Conservation (phyloP, 2,797 vertebrate species). For the Carapus acus region DNA sequence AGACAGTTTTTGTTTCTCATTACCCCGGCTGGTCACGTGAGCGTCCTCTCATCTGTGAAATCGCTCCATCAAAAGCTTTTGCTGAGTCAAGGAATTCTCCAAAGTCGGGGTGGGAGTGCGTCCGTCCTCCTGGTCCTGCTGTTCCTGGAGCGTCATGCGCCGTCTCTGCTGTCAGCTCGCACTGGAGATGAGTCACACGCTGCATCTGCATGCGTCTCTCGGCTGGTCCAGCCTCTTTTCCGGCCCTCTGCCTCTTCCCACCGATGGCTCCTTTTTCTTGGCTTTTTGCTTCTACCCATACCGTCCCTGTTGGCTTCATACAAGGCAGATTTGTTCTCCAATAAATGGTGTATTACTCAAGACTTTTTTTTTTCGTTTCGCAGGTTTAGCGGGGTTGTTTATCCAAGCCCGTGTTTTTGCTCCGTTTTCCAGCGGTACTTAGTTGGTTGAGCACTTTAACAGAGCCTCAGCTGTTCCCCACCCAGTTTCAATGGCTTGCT, state of each 20-base stretch:
- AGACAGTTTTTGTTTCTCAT: slow-evolving; percentile 41
- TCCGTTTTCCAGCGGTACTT: not conserved
- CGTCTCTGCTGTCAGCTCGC: slow-evolving; percentile 26
- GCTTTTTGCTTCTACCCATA: slow-evolving; percentile 24
- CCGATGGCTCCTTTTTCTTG: slow-evolving; percentile 29
- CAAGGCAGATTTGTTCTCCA: slow-evolving; percentile 45
- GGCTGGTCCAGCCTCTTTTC: slow-evolving; percentile 46
- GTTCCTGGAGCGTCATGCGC: slow-evolving; percentile 18
- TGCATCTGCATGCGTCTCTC: slow-evolving; percentile 25
- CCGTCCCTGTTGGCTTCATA: slow-evolving; percentile 22
- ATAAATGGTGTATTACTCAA: slow-evolving; percentile 36
- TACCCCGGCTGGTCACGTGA: slow-evolving; percentile 38
- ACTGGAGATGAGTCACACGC: slow-evolving; percentile 32
- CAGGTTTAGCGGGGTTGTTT: too few species aligned
- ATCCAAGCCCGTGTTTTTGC: too few species aligned
- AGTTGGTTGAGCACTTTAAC: too few species aligned
- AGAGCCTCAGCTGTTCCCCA: not conserved
- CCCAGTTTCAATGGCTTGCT: too few species aligned
- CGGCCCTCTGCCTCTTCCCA: slow-evolving; percentile 42
- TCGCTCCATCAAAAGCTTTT: slow-evolving; percentile 28
- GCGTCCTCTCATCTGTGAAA: slow-evolving; percentile 26
- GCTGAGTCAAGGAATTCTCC: slow-evolving; percentile 25
- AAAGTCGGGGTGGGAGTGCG: slow-evolving; percentile 19
- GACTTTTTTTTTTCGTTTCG: slow-evolving; percentile 6
- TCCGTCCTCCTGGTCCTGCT: slow-evolving; percentile 17